These are phyloP conservation scores for Sphinx pinastri DNA, from an alignment of 2,888 invertebrate species.

Conservation along the genomic window DNA sequence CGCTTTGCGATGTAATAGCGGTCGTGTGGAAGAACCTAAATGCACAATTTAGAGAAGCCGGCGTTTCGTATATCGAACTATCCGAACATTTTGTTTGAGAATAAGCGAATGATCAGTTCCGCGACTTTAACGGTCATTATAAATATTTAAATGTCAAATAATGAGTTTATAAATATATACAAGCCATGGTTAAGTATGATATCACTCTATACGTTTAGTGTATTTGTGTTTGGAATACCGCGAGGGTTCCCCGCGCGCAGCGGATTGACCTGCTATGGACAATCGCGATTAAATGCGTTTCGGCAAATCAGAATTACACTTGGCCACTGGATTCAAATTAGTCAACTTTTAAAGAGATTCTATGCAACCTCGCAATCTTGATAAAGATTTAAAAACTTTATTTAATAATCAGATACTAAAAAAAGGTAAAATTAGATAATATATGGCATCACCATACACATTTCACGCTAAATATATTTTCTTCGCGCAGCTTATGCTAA, in stretches of 20 bases:
- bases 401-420: background rate
- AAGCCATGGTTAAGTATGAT: background rate
- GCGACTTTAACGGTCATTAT: background rate
- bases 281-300: background rate
- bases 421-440: background rate
- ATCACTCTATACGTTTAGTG: background rate
- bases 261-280: background rate
- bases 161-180: background rate
- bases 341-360: background rate
- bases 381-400: background rate
- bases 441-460: background rate
- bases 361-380: background rate
- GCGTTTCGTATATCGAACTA: background rate
- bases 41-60: slow-evolving; percentile 4
- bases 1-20: slow-evolving; percentile 15
- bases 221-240: background rate
- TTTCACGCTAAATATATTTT: background rate
- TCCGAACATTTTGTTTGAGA: background rate
- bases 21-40: slow-evolving; percentile 18
- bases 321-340: background rate
- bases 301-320: background rate
- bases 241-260: background rate
- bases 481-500: slow-evolving; percentile 12
- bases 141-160: background rate
- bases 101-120: background rate